Base-by-base conservation (phyloP, 1,140 invertebrate genomes). In the Drosophila triauraria region DNA sequence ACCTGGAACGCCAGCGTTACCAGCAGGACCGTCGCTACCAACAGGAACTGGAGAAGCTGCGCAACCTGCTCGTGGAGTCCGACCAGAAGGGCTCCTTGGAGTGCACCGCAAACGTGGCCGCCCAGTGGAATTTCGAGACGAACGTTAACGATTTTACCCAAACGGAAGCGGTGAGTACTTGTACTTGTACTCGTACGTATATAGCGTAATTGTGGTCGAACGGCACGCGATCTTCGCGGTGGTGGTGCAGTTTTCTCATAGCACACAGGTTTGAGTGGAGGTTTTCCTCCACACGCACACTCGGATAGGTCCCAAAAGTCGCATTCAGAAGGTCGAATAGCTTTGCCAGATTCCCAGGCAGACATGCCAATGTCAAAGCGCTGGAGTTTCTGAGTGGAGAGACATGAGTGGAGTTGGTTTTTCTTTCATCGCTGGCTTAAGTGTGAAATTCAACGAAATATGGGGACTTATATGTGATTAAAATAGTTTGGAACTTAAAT, bases 41-140 rank as follows among this genome's bases (percentile, higher is more conserved):
- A 54, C 80, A 90, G 46, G 92, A 93, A 47, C 56, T 92, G 53
- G 91, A 93, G 32, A 91, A 91, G 63, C 50, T 93, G 35, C 92
- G 91, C 7, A 92, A 86, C 54, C 93, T 97, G n/a, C 91, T 97
- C 27, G 94, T 95, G 10, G 95, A 95, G 62, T 93, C 96, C 12
- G 96, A 97, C 82, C 94, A 96, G 48, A 94, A 96, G 69, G 95
- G 96, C 12, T 95, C 96, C 0, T 94, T 96, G 84, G 95, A 96
- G 85, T 97, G 97, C 88, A 96, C 96, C 3, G 95, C 95, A 32
- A 97, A 97, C 92, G 96, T 97, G 32, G 95, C 95, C 0, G 96
- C 97, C 1, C 96, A 97, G 80, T 98, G 97, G 97, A 95, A 96
- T 87, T 98, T 97, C 91, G 97, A 97, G 93, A 97, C 97, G 1